These are phyloP conservation scores for Spea multiplicata DNA, from an alignment of 2,113 vertebrate genomes.

Conservation along the genomic window DNA sequence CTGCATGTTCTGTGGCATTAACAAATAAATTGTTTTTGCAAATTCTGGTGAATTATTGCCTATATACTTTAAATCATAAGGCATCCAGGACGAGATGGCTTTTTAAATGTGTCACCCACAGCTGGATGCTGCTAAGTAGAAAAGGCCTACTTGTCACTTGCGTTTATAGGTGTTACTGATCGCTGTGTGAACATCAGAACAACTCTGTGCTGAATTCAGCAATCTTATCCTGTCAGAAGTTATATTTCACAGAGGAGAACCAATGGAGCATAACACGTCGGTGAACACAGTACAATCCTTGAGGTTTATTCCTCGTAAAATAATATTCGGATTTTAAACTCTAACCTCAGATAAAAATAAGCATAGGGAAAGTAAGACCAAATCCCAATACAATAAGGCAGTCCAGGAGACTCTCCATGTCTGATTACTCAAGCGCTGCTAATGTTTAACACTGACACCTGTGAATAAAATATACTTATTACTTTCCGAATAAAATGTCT, in stretches of 20 bases:
- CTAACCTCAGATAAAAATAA: slow-evolving; percentile 19
- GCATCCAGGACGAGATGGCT: neutral
- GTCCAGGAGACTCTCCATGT: neutral
- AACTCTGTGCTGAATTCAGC: slow-evolving; percentile 44
- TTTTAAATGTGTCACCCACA: neutral
- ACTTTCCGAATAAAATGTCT: too few relatives aligned
- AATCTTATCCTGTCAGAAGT: slow-evolving; percentile 32
- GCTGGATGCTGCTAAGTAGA: slow-evolving; percentile 4
- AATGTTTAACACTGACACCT: neutral
- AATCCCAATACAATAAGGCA: neutral
- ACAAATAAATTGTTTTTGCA: too few relatives aligned
- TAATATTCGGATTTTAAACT: slow-evolving; percentile 29
- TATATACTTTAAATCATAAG: neutral
- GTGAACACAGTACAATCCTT: slow-evolving; percentile 17
- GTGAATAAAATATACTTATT: too few relatives aligned
- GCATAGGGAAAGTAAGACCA: neutral
- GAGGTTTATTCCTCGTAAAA: slow-evolving; percentile 1
- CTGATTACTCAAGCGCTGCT: neutral
- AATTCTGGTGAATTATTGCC: too few relatives aligned
- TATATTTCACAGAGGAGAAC: slow-evolving; percentile 41
- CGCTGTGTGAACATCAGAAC: slow-evolving; percentile 25
- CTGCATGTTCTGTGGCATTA: too few relatives aligned
- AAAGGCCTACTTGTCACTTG: slow-evolving; percentile 18
- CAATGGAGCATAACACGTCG: slow-evolving; percentile 33
- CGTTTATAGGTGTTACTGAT: slow-evolving; percentile 39